Evolutionary conservation across 1,140 invertebrate species (phyloP), one percentile per base, ranked within the genome.

Genomic region (Magallana gigas): DNA sequence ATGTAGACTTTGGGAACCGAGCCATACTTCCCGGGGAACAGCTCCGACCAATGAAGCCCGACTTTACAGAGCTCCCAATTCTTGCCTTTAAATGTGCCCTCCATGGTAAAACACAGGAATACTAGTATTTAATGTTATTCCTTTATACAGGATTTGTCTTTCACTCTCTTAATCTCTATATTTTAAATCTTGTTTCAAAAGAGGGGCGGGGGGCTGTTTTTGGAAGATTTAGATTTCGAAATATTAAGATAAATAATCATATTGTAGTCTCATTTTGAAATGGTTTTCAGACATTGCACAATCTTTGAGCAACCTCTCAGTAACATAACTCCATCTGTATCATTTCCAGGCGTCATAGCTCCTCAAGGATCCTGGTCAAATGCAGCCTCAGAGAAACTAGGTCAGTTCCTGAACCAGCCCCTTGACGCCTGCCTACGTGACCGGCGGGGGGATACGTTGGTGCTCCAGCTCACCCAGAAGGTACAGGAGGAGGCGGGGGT

Each of bases 1-100:
- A 88, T n/a, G 4, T 85, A 36, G 88, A 90, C 56, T 90, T 90
- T 86, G 88, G 88, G 58, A 90, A 90, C 58, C n/a, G 18, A 18
- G 88, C 85, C 48, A 18, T 86, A 6, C 56, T 90, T 16, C 12
- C 76, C 8, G 57, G 48, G 9, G 80, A 85, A 23, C 80, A 84
- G n/a, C 36, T 90, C 14, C 84, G 85, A 11, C 80, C 80, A 81
- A 87, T 88, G 81, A 57, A 29, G n/a, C 81, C 62, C 29, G 88
- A 90, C 16, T 90, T 83, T 59, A 62, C 84, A 4, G 82, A 88
- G 9, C 71, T 88, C 11, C 86, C 86, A 4, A 14, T 90, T 4
- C 36, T 85, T 4, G 86, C 88, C 14, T 85, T 90, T 64, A 83
- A 84, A 64, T 90, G 88, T 48, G 76, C 84, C 56, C 57, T 90